Conservation (phyloP, 2,888 invertebrate species). For the Drosophila phalerata region DNA sequence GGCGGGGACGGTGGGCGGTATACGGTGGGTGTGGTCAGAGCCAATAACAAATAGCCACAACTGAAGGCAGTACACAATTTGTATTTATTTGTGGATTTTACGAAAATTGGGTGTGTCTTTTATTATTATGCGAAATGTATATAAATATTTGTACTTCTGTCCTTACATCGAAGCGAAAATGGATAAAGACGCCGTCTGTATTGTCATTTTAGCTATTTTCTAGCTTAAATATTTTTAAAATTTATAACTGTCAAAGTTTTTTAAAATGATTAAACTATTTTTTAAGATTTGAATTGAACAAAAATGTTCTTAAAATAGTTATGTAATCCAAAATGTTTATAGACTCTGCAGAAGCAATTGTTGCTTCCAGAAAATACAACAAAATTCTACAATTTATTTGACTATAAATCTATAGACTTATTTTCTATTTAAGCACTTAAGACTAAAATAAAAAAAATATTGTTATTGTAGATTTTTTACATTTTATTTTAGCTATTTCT, state of each 20-base stretch:
- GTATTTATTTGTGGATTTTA: slow-evolving; percentile 78
- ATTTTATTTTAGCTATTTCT: not conserved
- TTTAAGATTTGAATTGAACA: too few species aligned
- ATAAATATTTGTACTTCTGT: slow-evolving; percentile 65
- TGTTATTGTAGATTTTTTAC: not conserved
- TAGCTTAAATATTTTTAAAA: not conserved
- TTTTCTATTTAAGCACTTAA: too few species aligned
- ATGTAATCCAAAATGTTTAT: too few species aligned
- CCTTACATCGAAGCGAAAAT: slow-evolving; percentile 6
- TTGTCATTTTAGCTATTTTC: not conserved
- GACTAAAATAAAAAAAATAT: not conserved
- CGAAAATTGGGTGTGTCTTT: slow-evolving; percentile 75
- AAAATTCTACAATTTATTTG: too few species aligned
- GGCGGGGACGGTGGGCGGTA: not conserved
- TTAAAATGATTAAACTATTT: not conserved
- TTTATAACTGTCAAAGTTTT: not conserved
- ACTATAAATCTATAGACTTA: too few species aligned
- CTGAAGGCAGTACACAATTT: slow-evolving; percentile 56
- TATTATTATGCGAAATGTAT: slow-evolving; percentile 66
- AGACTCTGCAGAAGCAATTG: too few species aligned
- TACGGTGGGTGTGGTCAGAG: slow-evolving; percentile 30
- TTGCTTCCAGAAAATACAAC: too few species aligned
- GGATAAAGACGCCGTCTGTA: not conserved
- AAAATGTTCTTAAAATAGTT: too few species aligned
- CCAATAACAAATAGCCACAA: slow-evolving; percentile 34